These are phyloP conservation scores for Engraulis encrasicolus DNA, from an alignment of 2,113 vertebrate genomes.

Conservation along the genomic window DNA sequence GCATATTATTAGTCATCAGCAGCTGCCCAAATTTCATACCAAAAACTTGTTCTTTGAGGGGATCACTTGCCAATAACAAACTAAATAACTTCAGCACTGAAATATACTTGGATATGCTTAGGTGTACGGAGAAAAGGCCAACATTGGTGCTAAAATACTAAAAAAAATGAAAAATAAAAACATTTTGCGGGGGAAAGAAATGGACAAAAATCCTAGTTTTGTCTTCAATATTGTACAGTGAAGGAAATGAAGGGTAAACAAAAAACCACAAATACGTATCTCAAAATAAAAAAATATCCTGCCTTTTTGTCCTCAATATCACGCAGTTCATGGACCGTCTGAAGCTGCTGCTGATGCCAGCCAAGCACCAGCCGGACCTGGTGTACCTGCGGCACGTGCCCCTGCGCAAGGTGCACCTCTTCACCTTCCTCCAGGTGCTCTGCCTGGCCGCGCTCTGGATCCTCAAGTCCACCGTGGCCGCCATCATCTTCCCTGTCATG, in stretches of 20 bases:
- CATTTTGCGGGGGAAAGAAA: no score
- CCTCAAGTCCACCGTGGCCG: slow-evolving; percentile 98
- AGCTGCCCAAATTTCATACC: neutral
- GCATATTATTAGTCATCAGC: neutral
- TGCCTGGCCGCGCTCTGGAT: slow-evolving; percentile 96
- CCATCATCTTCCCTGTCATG: slow-evolving; percentile 98
- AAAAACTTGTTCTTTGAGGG: neutral
- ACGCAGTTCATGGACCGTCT: slow-evolving; percentile 96
- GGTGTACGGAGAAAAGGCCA: no score
- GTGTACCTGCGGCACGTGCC: slow-evolving; percentile 96
- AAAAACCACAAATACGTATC: no score
- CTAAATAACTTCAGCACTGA: no score
- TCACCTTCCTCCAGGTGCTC: slow-evolving; percentile 93
- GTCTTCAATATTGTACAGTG: no score
- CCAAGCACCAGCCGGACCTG: slow-evolving; percentile 97
- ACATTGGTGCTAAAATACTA: no score
- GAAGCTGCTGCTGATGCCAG: slow-evolving; percentile 95
- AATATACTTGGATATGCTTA: no score
- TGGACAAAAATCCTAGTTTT: no score
- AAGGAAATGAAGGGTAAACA: no score
- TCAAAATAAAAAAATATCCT: no score
- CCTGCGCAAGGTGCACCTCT: slow-evolving; percentile 92
- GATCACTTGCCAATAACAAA: no score
- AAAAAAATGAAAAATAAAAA: no score
- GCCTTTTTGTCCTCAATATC: neutral